Base-by-base conservation (phyloP, 2,113 vertebrate species). In the Condylura cristata region DNA sequence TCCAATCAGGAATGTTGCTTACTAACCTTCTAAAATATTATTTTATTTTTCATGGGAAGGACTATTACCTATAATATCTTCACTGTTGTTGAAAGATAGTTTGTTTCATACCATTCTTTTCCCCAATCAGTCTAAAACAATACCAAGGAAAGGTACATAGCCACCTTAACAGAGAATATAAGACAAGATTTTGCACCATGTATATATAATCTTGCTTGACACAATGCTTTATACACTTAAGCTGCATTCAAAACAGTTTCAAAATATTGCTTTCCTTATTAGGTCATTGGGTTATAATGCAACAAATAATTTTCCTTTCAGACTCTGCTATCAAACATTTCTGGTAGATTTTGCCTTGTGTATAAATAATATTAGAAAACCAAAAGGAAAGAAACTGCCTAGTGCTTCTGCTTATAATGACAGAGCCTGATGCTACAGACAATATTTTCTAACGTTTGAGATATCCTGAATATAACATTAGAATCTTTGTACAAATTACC, bases 151-250 rank as follows among this genome's bases (percentile, higher is more conserved):
- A 96, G 74, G 80, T 90, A 97, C 92, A 92, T 83, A 91, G 95
- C 72, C 79, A 94, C 71, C 94, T 96, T 96, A 92, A 97, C 92
- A 94, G 90, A 86, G 56, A 81, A 95, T 86, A 92, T 95, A 95
- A 81, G 95, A 95, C 14, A 76, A 79, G 90, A 93, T 88, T 83
- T 87, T 78, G 48, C 79, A 92, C 78, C 90, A 86, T 74, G 81
- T 95, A 92, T 92, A 96, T 93, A 92, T 34, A 82, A 92, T 92
- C 58, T 84, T 53, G 51, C 91, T 92, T 94, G 93, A 87, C 91
- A 87, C 81, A 70, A 37, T 22, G 58, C 66, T 92, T 84, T 70
- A 66, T 44, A 58, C 85, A 92, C 91, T 95, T 86, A 95, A 95
- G 94, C 81, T 34, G 82, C 70, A 96, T 75, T 85, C 11, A 39